Base-by-base conservation (phyloP, 2,113 vertebrate species). In the Chaenocephalus aceratus region DNA sequence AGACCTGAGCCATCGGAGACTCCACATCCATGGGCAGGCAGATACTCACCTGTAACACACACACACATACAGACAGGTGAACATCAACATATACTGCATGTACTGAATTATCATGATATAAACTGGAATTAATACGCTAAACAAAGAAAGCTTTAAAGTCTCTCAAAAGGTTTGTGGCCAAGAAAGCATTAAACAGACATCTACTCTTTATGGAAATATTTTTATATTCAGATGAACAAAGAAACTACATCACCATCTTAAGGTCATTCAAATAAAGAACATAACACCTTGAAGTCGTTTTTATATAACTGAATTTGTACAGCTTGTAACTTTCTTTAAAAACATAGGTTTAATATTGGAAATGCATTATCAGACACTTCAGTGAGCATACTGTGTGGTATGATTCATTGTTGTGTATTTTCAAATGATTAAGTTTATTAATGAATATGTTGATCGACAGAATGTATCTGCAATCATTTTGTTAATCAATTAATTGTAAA, bases 1-100 rank as follows among this genome's bases (percentile, higher is more conserved):
- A 99, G 2, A 95, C 91, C 87, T 99, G 98, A 21, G 98, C 95
- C 75, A 88, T 56, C 0, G 84, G 73, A 0, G 94, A 95, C 79
- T 97, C 97, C 46, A 99, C 96, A 48, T 99, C 97, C 98, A 99
- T 99, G 7, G 98, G 98, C 15, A 99, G 93, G 73, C 98, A 99
- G 93, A 99, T 98, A 87, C 98, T 98, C 81, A 94, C 92, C 90
- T 92, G 80, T 10, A 82, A 2, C 30, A 26, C 16, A 60, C 6
- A 60, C 6, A 78, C 44, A 51, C 26, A 60, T 1, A 62, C 14
- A 77, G 4, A 70, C 2, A 54, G 10, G 34, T 5, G 34, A 48
- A 72, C 18, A 51, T 1, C 45, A 11, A 30, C 12, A 60, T 1
- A 16, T 57, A 48, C 2, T 23, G 16, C 15, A 46, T 2, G 2